These are phyloP conservation scores for Steinernema feltiae DNA, from an alignment of 1,140 invertebrate genomes.

Conservation along the genomic window DNA sequence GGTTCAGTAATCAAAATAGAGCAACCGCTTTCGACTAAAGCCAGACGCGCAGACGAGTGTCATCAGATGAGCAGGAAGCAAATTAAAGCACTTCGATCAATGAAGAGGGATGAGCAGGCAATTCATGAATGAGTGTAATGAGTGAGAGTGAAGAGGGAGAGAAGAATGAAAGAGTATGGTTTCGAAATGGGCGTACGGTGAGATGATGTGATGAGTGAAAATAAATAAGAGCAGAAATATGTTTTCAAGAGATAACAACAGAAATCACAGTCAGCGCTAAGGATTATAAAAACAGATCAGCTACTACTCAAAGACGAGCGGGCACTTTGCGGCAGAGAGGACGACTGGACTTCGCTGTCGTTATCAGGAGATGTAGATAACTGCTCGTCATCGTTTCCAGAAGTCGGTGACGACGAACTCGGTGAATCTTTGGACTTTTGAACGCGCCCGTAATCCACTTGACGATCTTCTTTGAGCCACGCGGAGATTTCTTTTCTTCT, in stretches of 20 bases:
- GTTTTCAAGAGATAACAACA: slow-evolving; percentile 1
- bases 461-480: background rate
- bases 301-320: background rate
- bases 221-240: slow-evolving; percentile 4
- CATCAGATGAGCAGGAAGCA: background rate
- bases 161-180: background rate
- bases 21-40: background rate
- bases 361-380: slow-evolving; percentile 2
- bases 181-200: background rate
- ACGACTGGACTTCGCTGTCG: background rate
- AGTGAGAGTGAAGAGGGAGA: background rate
- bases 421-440: slow-evolving; percentile 9
- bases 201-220: background rate
- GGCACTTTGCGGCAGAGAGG: background rate
- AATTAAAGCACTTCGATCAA: slow-evolving; percentile 8
- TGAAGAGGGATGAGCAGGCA: background rate
- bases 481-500: background rate
- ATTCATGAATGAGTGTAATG: background rate
- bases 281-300: background rate
- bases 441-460: slow-evolving; percentile 3
- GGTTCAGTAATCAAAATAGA: background rate
- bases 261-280: slow-evolving; percentile 15
- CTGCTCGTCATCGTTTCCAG: slow-evolving; percentile 11
- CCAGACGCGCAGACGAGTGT: background rate
- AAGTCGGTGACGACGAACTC: background rate